These are phyloP conservation scores for Pituophis catenifer DNA, from an alignment of 2,113 vertebrate species.

Conservation along the genomic window DNA sequence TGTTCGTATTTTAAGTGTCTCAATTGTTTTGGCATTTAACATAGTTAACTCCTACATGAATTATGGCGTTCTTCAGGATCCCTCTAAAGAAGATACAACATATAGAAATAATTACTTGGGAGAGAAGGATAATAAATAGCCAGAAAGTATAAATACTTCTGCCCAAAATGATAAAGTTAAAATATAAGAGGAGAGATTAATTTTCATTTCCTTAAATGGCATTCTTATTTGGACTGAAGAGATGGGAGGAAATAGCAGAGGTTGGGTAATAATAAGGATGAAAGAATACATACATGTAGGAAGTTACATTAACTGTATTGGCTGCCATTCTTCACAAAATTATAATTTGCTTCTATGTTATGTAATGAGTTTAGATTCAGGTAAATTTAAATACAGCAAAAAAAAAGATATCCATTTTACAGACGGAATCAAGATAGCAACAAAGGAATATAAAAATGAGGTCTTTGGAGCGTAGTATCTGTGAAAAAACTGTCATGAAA, in stretches of 20 bases:
- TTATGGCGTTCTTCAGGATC: neutral
- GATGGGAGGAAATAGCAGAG: neutral
- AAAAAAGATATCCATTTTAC: neutral
- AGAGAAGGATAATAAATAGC: neutral
- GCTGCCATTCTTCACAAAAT: neutral
- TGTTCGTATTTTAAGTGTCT: neutral
- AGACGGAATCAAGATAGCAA: slow-evolving; percentile 1
- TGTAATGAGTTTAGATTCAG: slow-evolving; percentile 24
- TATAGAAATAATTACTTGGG: neutral
- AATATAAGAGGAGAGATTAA: neutral
- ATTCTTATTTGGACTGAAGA: neutral
- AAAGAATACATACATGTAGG: neutral
- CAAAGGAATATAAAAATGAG: neutral
- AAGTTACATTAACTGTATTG: neutral
- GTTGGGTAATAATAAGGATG: neutral
- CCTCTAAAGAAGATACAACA: neutral
- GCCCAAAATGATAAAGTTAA: neutral
- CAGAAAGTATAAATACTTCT: neutral
- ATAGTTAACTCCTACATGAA: neutral
- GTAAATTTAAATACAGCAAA: slow-evolving; percentile 6
- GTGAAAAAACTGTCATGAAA: neutral
- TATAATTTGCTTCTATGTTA: neutral
- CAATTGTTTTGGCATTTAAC: neutral
- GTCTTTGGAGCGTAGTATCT: neutral
- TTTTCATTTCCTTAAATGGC: neutral